phyloP scores from a whole-genome alignment of 2,797 vertebrate species.

The Halcyon leucocephala region DNA sequence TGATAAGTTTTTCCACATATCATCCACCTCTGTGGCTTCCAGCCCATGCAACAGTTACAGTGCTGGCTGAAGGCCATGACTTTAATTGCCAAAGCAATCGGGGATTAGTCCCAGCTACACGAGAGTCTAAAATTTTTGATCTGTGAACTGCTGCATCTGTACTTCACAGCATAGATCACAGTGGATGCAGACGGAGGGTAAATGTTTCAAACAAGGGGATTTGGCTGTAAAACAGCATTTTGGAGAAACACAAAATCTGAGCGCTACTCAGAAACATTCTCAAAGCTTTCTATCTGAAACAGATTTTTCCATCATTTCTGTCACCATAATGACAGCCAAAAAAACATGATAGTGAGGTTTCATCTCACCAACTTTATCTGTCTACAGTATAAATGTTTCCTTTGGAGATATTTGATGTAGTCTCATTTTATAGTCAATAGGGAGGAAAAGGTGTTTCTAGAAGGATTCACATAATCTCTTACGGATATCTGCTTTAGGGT shows the following conservation, averaged over 20 bases:
- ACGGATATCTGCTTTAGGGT: neutral
- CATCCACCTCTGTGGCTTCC: neutral
- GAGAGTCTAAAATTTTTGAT: conserved; percentile 16
- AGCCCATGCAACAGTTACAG: neutral
- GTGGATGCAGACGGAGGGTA: neutral
- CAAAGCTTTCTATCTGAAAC: conserved; percentile 1
- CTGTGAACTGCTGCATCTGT: conserved; percentile 29
- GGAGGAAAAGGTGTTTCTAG: neutral
- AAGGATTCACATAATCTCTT: neutral
- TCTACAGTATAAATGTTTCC: neutral
- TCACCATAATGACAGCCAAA: conserved; percentile 25
- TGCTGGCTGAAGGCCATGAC: neutral
- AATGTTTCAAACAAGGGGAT: conserved; percentile 36
- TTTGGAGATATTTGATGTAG: neutral
- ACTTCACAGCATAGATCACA: conserved; percentile 33
- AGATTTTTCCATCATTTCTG: conserved; percentile 10
- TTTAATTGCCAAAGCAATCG: conserved; percentile 47
- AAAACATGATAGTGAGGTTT: neutral
- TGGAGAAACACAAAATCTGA: neutral
- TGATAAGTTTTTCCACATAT: neutral
- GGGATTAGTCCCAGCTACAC: neutral
- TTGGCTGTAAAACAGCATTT: neutral
- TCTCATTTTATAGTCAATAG: neutral
- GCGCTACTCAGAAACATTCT: neutral
- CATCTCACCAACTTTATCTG: conserved; percentile 20